Evolutionary conservation across 2,797 vertebrate species (phyloP).

Genomic region (Threskiornis aethiopicus): DNA sequence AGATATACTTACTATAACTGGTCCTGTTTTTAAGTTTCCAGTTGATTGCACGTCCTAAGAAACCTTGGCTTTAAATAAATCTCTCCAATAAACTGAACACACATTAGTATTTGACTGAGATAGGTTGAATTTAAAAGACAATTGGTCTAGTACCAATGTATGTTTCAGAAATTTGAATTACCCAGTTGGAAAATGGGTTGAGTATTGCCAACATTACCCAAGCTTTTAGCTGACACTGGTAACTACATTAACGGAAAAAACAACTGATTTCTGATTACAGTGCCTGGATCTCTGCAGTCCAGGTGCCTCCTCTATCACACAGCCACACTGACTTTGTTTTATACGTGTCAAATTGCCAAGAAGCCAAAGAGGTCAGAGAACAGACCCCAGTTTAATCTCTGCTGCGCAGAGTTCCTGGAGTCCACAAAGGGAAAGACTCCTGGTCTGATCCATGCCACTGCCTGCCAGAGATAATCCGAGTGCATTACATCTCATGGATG

Average conservation of each 20-base stretch:
- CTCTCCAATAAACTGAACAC: background rate
- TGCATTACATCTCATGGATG: background rate
- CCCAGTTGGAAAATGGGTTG: background rate
- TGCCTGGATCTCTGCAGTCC: background rate
- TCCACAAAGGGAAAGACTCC: background rate
- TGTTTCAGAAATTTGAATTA: background rate
- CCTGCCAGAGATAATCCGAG: background rate
- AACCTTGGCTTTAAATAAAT: background rate
- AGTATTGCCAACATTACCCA: background rate
- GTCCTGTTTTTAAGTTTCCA: background rate
- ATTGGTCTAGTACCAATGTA: background rate
- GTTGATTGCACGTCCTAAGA: background rate
- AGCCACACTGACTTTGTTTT: background rate
- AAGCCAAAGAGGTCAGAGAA: background rate
- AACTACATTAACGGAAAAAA: background rate
- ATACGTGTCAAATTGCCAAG: background rate
- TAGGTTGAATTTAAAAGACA: background rate
- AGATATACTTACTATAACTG: background rate
- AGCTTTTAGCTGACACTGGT: background rate
- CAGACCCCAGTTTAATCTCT: background rate
- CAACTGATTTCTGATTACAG: background rate
- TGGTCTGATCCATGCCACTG: background rate
- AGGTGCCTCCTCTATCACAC: background rate
- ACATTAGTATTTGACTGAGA: background rate
- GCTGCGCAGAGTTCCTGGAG: background rate